Base-by-base conservation (phyloP, 2,888 invertebrate species). In the Lochmaea crataegi region DNA sequence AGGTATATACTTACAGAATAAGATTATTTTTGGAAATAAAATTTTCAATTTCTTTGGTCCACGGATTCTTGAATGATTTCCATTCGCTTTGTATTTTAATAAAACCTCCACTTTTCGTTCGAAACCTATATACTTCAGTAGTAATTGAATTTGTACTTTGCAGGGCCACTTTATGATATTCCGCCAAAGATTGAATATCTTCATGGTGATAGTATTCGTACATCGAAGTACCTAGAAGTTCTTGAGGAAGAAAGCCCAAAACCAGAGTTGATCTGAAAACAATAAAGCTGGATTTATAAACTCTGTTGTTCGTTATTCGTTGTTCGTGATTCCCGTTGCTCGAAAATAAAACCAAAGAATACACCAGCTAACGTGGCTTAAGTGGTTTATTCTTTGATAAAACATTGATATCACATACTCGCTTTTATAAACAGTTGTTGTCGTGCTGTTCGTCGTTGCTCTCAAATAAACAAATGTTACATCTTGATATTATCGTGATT, bases 11-110 rank as follows among this genome's bases (percentile, higher is more conserved):
- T 88, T 86, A 93, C 90, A 91, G 88, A 73, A 95, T 90, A 63
- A 95, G 90, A 0, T 92, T 93, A 87, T 97, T 96, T 85, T 94
- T 95, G 0, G 96, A 94, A 78, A 96, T 93, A 77, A 97, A 89
- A 84, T 94, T 96, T 83, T 98, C 97, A 75, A 96, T 92, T 83
- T 97, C 97, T 87, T 96, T 96, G 0, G 97, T 97, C 97, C 97
- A 97, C 0, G 98, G 98, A 87, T 97, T 97, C 82, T 92, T 92
- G 85, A 98, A 97, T 0, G 94, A 92, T 80, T 94, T 95, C 92
- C 96, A 96, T 83, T 93, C 94, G 75, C 96, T 96, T 83, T 93
- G 93, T 16, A 97, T 86, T 68, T 91, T 90, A 5, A 93, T 90
- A 81, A 91, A 94, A 3, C 90, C 88, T 67, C 94, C 94, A 81